A percentile compares a stretch with the other conserved stretches of the same genome.
Evolutionary conservation across 2,113 vertebrate species (phyloP).

Genomic region (Sminthopsis crassicaudata): DNA sequence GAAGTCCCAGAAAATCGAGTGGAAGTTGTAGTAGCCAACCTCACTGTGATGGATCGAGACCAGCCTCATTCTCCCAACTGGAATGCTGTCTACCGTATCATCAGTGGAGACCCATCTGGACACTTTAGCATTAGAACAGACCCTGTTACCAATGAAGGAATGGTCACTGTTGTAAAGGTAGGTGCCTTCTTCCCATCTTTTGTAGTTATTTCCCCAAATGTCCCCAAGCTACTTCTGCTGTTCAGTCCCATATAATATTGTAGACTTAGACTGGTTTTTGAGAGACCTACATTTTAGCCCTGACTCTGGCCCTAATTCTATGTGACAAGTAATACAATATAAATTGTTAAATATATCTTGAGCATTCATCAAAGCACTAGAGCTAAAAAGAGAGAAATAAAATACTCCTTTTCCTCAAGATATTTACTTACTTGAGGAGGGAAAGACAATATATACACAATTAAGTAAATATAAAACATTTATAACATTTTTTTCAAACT

Average conservation of each 20-base stretch:
- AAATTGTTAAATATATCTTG: not conserved
- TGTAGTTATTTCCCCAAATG: not conserved
- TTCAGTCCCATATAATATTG: not conserved
- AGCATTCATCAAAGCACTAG: not conserved
- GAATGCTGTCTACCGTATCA: constrained; percentile 95
- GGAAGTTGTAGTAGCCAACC: constrained; percentile 92
- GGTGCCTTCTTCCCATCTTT: not conserved
- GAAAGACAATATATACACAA: not conserved
- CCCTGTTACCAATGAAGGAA: constrained; percentile 93
- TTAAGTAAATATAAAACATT: not conserved
- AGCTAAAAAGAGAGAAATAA: not conserved
- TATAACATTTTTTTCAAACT: not conserved
- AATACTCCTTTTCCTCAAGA: not conserved
- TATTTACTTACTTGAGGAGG: not conserved
- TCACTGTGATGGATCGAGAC: constrained; percentile 94
- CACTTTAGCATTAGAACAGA: constrained; percentile 95
- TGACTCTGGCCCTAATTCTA: not conserved
- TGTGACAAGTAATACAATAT: not conserved
- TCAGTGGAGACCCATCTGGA: constrained; percentile 92
- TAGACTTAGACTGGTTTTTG: not conserved
- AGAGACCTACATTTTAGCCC: not conserved
- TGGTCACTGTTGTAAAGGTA: constrained; percentile 97
- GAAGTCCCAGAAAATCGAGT: constrained; percentile 95
- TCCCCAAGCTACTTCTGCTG: rapidly evolving
- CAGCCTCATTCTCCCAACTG: constrained; percentile 96